Percentiles rank a stretch among this genome's conserved stretches.
phyloP scores from a whole-genome alignment of 1,140 invertebrate genomes.

The Sarcophaga bullata region DNA sequence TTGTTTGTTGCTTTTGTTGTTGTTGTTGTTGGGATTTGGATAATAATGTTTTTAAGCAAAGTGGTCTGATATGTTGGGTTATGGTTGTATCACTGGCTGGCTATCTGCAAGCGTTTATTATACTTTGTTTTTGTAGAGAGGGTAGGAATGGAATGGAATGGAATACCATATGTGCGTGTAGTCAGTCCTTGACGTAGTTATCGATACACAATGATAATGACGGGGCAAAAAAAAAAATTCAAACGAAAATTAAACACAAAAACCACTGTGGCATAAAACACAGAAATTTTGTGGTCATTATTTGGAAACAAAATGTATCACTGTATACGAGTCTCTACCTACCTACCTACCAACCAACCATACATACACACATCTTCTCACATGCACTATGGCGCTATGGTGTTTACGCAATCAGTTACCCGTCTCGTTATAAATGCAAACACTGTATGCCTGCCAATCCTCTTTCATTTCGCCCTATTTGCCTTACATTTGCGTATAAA shows the following conservation, averaged over 20 bases:
- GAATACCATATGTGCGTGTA: too few species aligned
- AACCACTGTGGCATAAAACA: conserved; percentile 21
- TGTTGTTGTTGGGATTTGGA: neutral
- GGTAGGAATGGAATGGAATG: too few species aligned
- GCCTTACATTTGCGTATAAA: too few species aligned
- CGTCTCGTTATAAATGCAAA: neutral
- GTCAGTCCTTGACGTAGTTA: too few species aligned
- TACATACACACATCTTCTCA: too few species aligned
- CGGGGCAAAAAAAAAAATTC: neutral
- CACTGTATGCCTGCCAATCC: neutral
- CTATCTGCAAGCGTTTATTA: too few species aligned
- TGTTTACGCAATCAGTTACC: neutral
- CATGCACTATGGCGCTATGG: too few species aligned
- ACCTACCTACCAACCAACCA: too few species aligned
- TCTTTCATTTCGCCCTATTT: neutral
- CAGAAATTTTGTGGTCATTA: conserved; percentile 15
- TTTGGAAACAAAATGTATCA: neutral
- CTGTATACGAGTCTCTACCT: too few species aligned
- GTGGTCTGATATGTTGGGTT: neutral
- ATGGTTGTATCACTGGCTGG: neutral
- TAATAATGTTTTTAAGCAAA: conserved; percentile 10
- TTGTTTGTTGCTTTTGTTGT: too few species aligned
- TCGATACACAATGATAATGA: neutral
- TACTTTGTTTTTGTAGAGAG: too few species aligned
- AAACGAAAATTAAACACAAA: neutral